Percentiles rank a stretch among this genome's conserved stretches.
Conservation (phyloP, 2,888 invertebrate species). For the Folsomia manolachei region DNA sequence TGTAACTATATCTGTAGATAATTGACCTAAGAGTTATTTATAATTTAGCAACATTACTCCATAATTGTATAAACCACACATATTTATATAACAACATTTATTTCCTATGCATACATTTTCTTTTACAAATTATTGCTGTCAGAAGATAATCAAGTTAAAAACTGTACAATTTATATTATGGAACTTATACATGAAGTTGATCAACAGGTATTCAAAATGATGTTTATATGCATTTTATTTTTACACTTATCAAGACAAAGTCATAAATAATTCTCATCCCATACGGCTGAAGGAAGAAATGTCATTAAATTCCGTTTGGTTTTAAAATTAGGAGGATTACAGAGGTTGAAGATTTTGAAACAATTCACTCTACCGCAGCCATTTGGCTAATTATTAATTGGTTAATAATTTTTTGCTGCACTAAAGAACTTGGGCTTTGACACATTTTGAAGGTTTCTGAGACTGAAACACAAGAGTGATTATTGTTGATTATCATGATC, state of each 20-base stretch:
- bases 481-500: conserved; percentile 48
- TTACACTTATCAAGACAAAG: no score
- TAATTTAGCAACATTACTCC: no score
- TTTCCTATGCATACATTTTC: no score
- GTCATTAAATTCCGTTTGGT: neutral
- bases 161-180: neutral
- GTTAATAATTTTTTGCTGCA: neutral
- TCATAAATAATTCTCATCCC: neutral
- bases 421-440: neutral
- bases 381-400: neutral
- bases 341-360: neutral
- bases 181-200: neutral
- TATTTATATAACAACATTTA: no score
- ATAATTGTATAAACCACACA: neutral
- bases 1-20: no score
- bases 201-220: neutral
- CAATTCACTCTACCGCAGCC: no score
- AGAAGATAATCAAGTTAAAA: conserved; percentile 9
- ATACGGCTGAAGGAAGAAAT: neutral
- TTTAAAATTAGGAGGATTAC: no score
- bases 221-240: neutral
- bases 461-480: conserved; percentile 4
- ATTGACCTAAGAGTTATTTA: no score
- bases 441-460: neutral
- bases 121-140: conserved; percentile 20